Base-by-base conservation (phyloP, 2,797 vertebrate genomes). In the Euthynnus affinis region DNA sequence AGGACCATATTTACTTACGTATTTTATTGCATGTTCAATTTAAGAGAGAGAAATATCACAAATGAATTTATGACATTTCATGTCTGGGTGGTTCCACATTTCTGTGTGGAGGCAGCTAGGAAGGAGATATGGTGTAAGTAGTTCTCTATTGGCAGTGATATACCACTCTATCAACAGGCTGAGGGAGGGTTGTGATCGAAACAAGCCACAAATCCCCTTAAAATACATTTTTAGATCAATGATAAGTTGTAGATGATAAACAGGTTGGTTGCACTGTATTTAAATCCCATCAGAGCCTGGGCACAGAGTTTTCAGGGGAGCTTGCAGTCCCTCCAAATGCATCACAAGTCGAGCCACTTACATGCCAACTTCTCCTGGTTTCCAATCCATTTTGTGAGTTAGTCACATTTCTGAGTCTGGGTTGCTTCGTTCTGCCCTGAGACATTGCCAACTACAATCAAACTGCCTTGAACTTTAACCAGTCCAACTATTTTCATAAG, bases 41-140 rank as follows among this genome's bases (percentile, higher is more conserved):
- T 85, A 88, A 85, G 79, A 86, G 84, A 72, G 80, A 80, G 76
- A 81, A 85, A 88, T 86, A 82, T 87, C 71, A 80, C 71, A 91
- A 93, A 87, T 85, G 71, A 88, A 78, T 88, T 94, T 85, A 88
- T 91, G 90, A 92, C 86, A 86, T 94, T 91, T 89, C 87, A 93
- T 92, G 90, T 93, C 79, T 93, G 90, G 86, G 80, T 86, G 91
- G 85, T 89, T 92, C 77, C 64, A 40, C 81, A 74, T 90, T 85
- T 93, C 48, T 75, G 78, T 87, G 76, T 62, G 84, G 73, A 82
- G 72, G 83, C 75, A 70, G 76, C 68, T 79, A 23, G 23, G 64
- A 44, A 70, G 71, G 56, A 89, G 91, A 91, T 88, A 91, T 34
- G 67, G 72, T 14, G 67, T 82, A 81, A 86, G 74, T 71, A 69